Percentiles rank a stretch among this genome's conserved stretches.
Conservation (phyloP, 1,140 invertebrate species). For the Globodera rostochiensis region DNA sequence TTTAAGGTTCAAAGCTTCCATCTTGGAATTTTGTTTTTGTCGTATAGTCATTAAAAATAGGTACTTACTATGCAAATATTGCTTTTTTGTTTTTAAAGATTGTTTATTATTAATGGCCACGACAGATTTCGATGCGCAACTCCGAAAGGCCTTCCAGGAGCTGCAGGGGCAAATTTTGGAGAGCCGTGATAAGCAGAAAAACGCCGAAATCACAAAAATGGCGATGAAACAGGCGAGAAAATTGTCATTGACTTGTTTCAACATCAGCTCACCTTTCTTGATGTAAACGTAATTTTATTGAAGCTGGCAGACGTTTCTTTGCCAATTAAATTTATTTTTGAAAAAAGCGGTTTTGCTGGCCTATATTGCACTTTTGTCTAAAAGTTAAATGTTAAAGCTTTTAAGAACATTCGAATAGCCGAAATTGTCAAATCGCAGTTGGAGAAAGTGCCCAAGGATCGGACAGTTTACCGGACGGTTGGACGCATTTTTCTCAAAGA, state of each 20-base stretch:
- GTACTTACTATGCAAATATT: no score
- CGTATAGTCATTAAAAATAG: no score
- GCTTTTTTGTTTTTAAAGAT: background rate
- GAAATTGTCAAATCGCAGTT: conserved; percentile 36
- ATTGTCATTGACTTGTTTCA: no score
- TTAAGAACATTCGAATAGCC: conserved; percentile 44
- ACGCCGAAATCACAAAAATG: conserved; percentile 36
- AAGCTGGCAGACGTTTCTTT: background rate
- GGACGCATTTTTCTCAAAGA: conserved; percentile 41
- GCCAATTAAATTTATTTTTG: background rate
- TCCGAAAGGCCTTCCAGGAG: conserved; percentile 47
- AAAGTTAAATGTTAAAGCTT: conserved; percentile 3
- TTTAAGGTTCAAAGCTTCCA: no score
- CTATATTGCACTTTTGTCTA: background rate
- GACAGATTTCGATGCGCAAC: conserved; percentile 40
- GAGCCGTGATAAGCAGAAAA: conserved; percentile 39
- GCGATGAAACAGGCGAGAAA: conserved; percentile 40
- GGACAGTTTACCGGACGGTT: conserved; percentile 39
- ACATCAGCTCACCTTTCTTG: background rate
- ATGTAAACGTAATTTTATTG: background rate
- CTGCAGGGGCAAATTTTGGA: conserved; percentile 39
- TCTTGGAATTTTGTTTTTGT: no score
- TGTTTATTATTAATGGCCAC: background rate
- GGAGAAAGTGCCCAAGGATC: conserved; percentile 36
- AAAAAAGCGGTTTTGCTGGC: background rate